phyloP scores from a whole-genome alignment of 2,113 vertebrate species.

The Myodes glareolus region DNA sequence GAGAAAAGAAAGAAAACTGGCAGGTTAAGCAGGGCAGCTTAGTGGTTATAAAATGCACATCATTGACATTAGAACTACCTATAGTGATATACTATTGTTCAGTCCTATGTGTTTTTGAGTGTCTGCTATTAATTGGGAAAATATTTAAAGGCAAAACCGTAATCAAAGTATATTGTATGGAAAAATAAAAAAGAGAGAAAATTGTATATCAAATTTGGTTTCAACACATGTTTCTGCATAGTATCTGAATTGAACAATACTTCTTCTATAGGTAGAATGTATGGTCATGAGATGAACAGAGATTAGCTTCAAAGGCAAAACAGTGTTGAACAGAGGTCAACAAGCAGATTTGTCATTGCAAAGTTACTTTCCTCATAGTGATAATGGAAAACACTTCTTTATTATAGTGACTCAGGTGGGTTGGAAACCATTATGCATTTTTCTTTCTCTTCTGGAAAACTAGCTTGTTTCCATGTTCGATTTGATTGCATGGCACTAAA shows the following conservation, averaged over 20 bases:
- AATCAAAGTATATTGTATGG: not conserved
- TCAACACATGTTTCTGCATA: not conserved
- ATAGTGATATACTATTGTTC: not conserved
- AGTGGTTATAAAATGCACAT: not conserved
- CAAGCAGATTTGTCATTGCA: not conserved
- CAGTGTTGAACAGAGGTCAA: not conserved
- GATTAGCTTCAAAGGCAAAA: not conserved
- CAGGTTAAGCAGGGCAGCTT: not conserved
- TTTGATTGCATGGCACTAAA: not conserved
- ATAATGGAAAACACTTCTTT: not conserved
- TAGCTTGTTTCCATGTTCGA: not conserved
- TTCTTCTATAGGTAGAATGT: not conserved
- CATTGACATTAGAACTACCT: not conserved
- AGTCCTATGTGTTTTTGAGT: not conserved
- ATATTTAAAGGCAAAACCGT: not conserved
- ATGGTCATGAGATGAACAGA: not conserved
- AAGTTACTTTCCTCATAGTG: not conserved
- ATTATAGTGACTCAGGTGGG: not conserved
- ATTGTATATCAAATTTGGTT: not conserved
- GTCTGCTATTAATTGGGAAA: slow-evolving; percentile 10
- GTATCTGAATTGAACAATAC: not conserved
- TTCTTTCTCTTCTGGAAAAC: not conserved
- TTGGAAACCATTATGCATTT: not conserved
- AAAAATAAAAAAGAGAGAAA: not conserved
- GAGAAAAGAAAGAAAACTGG: not conserved